Evolutionary conservation across 2,113 vertebrate species (phyloP).

Genomic region (Argyrosomus japonicus): DNA sequence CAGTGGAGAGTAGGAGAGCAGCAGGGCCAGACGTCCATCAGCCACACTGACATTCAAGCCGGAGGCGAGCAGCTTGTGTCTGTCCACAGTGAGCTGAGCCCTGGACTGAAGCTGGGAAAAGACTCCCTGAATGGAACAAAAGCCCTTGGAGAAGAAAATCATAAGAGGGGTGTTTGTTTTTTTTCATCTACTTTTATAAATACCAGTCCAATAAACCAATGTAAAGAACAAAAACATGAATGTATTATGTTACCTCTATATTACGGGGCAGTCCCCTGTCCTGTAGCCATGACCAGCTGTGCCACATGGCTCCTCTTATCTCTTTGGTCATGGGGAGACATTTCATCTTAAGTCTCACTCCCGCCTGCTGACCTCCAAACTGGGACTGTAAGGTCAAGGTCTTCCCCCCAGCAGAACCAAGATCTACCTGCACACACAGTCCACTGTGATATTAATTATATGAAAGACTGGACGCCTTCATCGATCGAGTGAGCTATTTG

Average conservation of each 20-base stretch:
- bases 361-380: constrained; percentile 70
- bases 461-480: not conserved
- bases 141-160: constrained; percentile 52
- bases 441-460: not conserved
- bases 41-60: constrained; percentile 71
- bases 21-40: constrained; percentile 63
- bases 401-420: constrained; percentile 69
- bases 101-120: constrained; percentile 72
- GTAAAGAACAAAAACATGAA: not conserved
- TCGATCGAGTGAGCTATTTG: not conserved
- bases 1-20: constrained; percentile 71
- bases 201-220: not conserved
- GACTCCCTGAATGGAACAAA: constrained; percentile 58
- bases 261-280: constrained; percentile 74
- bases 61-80: constrained; percentile 76
- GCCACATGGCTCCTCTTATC: constrained; percentile 77
- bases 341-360: constrained; percentile 75
- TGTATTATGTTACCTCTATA: constrained; percentile 73
- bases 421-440: constrained; percentile 69
- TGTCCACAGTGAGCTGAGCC: constrained; percentile 63
- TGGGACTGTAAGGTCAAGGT: constrained; percentile 67
- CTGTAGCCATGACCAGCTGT: constrained; percentile 82
- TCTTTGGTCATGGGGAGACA: constrained; percentile 68
- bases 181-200: not conserved
- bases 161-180: not conserved